Conservation (phyloP, 2,888 invertebrate genomes). For the Orchesellides sinensis region DNA sequence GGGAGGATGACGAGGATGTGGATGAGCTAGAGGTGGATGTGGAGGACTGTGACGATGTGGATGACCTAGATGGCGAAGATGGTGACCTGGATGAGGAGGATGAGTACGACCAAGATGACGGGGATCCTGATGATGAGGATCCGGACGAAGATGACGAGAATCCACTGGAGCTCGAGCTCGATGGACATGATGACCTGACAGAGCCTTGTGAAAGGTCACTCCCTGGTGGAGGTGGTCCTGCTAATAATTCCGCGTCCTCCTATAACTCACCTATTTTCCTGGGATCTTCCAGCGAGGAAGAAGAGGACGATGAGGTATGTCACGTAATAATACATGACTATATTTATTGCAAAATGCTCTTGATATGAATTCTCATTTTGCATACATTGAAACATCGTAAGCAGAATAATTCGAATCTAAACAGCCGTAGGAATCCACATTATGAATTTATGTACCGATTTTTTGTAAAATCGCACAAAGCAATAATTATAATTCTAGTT, state of each 20-base stretch:
- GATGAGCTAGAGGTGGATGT: constrained; percentile 66
- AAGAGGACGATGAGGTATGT: constrained; percentile 71
- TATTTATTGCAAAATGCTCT: too few species aligned
- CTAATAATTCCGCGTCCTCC: constrained; percentile 68
- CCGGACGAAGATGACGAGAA: constrained; percentile 59
- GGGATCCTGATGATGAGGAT: constrained; percentile 54
- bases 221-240: constrained; percentile 66
- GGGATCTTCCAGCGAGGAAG: constrained; percentile 69
- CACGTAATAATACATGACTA: neutral
- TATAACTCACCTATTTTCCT: constrained; percentile 69
- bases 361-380: too few species aligned
- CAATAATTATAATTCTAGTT: too few species aligned
- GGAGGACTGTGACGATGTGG: constrained; percentile 59
- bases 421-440: too few species aligned
- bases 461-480: too few species aligned
- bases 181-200: constrained; percentile 61
- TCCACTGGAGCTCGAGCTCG: constrained; percentile 64
- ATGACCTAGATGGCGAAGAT: constrained; percentile 68
- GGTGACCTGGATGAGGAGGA: constrained; percentile 71
- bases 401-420: too few species aligned
- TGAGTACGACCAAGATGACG: constrained; percentile 69
- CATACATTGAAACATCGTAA: too few species aligned
- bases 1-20: constrained; percentile 63
- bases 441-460: too few species aligned
- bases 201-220: constrained; percentile 58